Percentiles rank a stretch among this genome's conserved stretches.
phyloP scores from a whole-genome alignment of 2,797 vertebrate genomes.

The Paramormyrops hopkinsi region DNA sequence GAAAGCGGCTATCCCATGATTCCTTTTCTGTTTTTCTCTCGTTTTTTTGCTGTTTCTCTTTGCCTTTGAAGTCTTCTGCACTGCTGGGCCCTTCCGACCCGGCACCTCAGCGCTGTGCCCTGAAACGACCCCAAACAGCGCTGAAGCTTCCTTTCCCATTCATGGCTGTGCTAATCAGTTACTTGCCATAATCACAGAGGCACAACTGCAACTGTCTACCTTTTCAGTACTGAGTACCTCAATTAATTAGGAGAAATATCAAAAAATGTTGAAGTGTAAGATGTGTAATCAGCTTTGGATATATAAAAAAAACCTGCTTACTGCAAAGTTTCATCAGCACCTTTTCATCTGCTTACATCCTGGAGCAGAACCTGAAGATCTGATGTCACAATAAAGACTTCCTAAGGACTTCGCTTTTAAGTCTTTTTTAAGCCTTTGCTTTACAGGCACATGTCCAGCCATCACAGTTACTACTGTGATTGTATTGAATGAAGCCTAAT shows the following conservation, averaged over 20 bases:
- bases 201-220: background rate
- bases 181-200: background rate
- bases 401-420: background rate
- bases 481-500: background rate
- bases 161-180: background rate
- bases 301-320: background rate
- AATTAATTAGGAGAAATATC: background rate
- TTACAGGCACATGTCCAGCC: background rate
- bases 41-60: background rate
- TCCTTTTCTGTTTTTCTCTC: background rate
- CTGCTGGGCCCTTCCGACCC: background rate
- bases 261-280: background rate
- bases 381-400: background rate
- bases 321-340: background rate
- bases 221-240: background rate
- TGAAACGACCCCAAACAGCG: background rate
- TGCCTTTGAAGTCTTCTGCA: background rate
- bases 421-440: background rate
- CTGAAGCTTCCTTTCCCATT: background rate
- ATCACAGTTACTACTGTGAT: background rate
- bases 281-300: background rate
- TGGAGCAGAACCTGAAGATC: background rate
- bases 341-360: background rate
- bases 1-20: background rate
- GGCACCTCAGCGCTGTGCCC: background rate